Base-by-base conservation (phyloP, 2,113 vertebrate genomes). In the Baryphthengus martii region DNA sequence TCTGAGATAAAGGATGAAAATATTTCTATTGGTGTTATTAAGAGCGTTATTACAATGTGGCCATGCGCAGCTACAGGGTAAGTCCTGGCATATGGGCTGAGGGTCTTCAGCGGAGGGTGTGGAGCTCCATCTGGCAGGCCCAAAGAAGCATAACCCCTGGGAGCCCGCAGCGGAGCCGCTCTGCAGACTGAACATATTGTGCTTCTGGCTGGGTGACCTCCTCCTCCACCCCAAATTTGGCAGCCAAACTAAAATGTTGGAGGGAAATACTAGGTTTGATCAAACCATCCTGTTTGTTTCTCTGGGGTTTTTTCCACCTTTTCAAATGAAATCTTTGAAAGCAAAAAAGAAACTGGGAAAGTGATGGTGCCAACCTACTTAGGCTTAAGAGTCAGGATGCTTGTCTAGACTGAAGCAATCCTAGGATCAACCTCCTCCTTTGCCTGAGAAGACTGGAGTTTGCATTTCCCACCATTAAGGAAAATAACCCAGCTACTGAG, bases 71-170 rank as follows among this genome's bases (percentile, higher is more conserved):
- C 31, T 62, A 13, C 4, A 31, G 73, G 55, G 16, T 77, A 56
- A 62, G 45, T 66, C 50, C 68, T 80, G 76, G 68, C 68, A 71
- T 58, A 63, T 42, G 84, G 58, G 53, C 50, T 74, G 66, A 63
- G 66, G 65, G 68, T 31, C 77, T 74, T 42, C 9, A 14, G 59
- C 47, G 47, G 37, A 78, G 83, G 68, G 50, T 86, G 73, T 37
- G 62, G 53, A 78, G 74, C 93, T 92, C 90, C 71, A 63, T 85
- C 88, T 93, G 93, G 77, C 92, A 95, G 73, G 5, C 70, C 84
- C 76, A 61, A 47, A 85, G 92, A 28, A 56, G 28, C 77, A n/a
- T 25, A 49, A 70, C 90, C 88, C 28, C 85, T 87, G 94, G 85
- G 77, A 91, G 17, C 55, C 62, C 2, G 2, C 81, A 93, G 85